Conservation (phyloP, 2,797 vertebrate genomes). For the Phataginus tricuspis region DNA sequence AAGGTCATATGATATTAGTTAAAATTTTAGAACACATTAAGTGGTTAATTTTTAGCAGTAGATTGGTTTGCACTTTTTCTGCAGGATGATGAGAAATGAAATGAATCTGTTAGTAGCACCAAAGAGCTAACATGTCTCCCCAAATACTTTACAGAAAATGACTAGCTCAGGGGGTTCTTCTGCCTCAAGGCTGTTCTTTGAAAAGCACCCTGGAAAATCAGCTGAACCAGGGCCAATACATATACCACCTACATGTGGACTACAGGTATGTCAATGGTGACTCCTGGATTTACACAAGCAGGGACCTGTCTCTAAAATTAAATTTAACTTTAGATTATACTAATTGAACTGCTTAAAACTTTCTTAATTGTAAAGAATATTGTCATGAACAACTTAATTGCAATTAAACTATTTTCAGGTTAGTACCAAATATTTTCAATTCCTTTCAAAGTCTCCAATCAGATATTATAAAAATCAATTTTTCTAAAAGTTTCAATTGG, state of each 20-base stretch:
- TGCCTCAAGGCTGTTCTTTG: neutral
- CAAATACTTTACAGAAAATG: neutral
- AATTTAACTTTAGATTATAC: neutral
- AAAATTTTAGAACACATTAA: neutral
- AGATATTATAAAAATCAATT: neutral
- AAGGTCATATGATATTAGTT: neutral
- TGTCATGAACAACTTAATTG: neutral
- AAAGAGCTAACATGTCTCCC: neutral
- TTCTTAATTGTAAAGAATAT: neutral
- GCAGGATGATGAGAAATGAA: neutral
- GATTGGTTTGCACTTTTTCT: neutral
- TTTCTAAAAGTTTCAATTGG: neutral
- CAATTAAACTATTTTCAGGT: neutral
- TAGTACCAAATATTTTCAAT: constrained; percentile 40
- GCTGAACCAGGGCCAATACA: neutral
- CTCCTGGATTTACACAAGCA: neutral
- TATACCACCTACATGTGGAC: neutral
- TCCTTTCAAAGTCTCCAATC: constrained; percentile 44
- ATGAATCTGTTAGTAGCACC: neutral
- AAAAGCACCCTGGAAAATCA: neutral
- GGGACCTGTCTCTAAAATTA: neutral
- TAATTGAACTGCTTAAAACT: neutral
- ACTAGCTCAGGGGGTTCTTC: neutral
- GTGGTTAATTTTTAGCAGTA: neutral
- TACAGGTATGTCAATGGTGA: fast-evolving